Percentiles rank a stretch among this genome's conserved stretches.
phyloP scores from a whole-genome alignment of 2,888 invertebrate genomes.

The Dynastes tityus region DNA sequence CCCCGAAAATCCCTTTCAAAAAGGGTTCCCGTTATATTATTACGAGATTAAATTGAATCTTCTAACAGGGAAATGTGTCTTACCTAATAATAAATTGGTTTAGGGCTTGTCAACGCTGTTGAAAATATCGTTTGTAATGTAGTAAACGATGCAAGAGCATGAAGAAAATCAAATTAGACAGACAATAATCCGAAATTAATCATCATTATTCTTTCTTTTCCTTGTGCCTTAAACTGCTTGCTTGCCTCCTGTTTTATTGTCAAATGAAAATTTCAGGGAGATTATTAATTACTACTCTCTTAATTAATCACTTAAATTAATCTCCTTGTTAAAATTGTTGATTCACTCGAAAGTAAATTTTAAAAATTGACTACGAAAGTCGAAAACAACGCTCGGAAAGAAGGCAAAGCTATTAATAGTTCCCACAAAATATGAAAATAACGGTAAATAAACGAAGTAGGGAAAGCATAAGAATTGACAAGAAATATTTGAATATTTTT shows the following conservation, averaged over 20 bases:
- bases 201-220: constrained; percentile 33
- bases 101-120: not conserved
- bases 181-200: constrained; percentile 40
- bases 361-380: constrained; percentile 30
- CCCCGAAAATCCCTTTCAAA: too few relatives aligned
- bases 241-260: constrained; percentile 21
- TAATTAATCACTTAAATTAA: constrained; percentile 42
- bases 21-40: too few relatives aligned
- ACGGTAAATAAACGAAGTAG: too few relatives aligned
- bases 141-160: not conserved
- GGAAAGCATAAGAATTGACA: too few relatives aligned
- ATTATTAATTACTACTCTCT: constrained; percentile 38
- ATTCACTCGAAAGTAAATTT: constrained; percentile 32
- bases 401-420: too few relatives aligned
- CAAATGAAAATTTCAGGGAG: constrained; percentile 35
- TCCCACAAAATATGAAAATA: too few relatives aligned
- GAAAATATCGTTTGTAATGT: not conserved
- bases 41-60: too few relatives aligned
- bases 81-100: not conserved
- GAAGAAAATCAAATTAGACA: constrained; percentile 2
- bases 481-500: too few relatives aligned
- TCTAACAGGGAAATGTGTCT: too few relatives aligned
- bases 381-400: constrained; percentile 9
- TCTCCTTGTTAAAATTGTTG: constrained; percentile 35
- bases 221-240: not conserved